Evolutionary conservation across 2,888 invertebrate species (phyloP).

Genomic region (Scotopteryx bipunctaria): DNA sequence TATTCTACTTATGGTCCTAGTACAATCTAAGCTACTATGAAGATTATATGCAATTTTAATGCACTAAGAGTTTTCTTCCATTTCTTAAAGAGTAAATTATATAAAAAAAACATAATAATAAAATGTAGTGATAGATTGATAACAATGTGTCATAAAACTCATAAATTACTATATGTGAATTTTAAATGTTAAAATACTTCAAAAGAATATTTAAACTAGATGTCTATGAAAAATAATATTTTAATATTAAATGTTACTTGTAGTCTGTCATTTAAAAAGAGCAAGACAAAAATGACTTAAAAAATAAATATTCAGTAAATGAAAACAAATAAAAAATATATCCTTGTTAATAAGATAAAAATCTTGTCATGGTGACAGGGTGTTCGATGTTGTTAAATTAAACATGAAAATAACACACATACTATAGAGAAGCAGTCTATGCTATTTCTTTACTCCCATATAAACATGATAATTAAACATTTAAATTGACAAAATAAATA

Average conservation of each 20-base stretch:
- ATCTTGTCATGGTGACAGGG: slow-evolving; percentile 26
- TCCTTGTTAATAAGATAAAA: not conserved
- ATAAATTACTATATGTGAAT: not conserved
- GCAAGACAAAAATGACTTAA: not conserved
- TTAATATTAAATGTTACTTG: slow-evolving; percentile 12
- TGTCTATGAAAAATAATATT: slow-evolving; percentile 12
- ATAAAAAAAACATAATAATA: not conserved
- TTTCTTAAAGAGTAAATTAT: slow-evolving; percentile 4
- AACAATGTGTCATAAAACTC: slow-evolving; percentile 5
- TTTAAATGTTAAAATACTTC: slow-evolving; percentile 8
- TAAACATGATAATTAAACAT: slow-evolving; percentile 21
- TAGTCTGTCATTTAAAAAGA: slow-evolving; percentile 9
- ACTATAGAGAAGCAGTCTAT: too few relatives aligned
- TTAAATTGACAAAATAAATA: slow-evolving; percentile 28
- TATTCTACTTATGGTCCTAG: slow-evolving; percentile 39
- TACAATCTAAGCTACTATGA: slow-evolving; percentile 32
- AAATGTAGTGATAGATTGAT: slow-evolving; percentile 3
- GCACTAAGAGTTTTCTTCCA: slow-evolving; percentile 14
- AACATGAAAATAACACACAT: too few relatives aligned
- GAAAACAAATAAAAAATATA: not conserved
- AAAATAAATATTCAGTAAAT: too few relatives aligned
- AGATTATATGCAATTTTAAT: slow-evolving; percentile 31
- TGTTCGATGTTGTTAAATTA: slow-evolving; percentile 26
- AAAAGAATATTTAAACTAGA: slow-evolving; percentile 3
- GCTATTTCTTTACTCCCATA: too few relatives aligned